Conservation (phyloP, 2,113 vertebrate genomes). For the Datnioides undecimradiatus region DNA sequence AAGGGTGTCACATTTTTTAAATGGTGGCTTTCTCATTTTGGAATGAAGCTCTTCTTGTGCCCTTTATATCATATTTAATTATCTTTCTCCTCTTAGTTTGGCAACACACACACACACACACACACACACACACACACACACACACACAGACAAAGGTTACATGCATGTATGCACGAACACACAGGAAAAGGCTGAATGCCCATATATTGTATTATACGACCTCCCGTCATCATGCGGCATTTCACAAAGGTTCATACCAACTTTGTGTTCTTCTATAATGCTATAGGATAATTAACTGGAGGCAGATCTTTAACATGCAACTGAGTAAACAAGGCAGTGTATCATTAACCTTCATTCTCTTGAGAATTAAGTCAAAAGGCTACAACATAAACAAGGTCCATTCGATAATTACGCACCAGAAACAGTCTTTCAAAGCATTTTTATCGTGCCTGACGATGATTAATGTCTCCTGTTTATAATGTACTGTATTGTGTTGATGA, state of each 20-base stretch:
- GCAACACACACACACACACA: conserved; percentile 31
- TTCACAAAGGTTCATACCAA: background rate
- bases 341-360: conserved; percentile 61
- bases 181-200: background rate
- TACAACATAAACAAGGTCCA: conserved; percentile 28
- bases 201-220: background rate
- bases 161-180: background rate
- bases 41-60: conserved; percentile 47
- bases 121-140: conserved; percentile 9
- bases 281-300: conserved; percentile 21
- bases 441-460: conserved; percentile 47
- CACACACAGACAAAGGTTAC: conserved; percentile 31
- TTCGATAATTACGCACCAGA: conserved; percentile 43
- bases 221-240: background rate
- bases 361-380: conserved; percentile 31
- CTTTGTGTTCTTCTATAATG: background rate
- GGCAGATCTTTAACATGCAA: conserved; percentile 18
- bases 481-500: conserved; percentile 47
- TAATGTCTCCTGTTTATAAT: conserved; percentile 47
- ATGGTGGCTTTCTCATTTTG: conserved; percentile 57
- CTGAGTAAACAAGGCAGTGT: conserved; percentile 38
- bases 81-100: conserved; percentile 39
- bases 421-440: conserved; percentile 20
- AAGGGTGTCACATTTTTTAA: conserved; percentile 55
- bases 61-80: conserved; percentile 66